phyloP scores from a whole-genome alignment of 2,888 invertebrate species.

The Pandemis corylana region DNA sequence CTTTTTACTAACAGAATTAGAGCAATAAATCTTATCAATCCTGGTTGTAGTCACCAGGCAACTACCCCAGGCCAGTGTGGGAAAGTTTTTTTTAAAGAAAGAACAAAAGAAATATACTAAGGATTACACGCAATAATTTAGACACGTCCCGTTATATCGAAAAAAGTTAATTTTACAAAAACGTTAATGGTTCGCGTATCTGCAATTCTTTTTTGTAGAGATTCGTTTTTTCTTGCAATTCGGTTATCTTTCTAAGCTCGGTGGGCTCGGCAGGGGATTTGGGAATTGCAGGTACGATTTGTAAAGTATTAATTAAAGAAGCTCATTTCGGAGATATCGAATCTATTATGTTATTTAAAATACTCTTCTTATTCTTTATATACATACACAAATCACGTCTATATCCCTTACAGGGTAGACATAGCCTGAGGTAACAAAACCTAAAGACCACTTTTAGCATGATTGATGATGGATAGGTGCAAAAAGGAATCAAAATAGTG shows the following conservation, averaged over 20 bases:
- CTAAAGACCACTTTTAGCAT: too few relatives aligned
- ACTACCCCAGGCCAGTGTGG: conserved; percentile 63
- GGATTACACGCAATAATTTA: conserved; percentile 82
- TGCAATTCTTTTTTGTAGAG: conserved; percentile 70
- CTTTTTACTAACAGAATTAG: conserved; percentile 39
- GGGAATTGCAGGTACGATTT: conserved; percentile 48
- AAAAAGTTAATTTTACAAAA: conserved; percentile 66
- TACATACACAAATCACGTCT: too few relatives aligned
- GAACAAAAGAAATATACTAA: conserved; percentile 70
- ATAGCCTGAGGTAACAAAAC: too few relatives aligned
- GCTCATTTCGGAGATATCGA: background rate
- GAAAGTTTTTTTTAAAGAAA: conserved; percentile 64
- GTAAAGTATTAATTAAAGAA: conserved; percentile 36
- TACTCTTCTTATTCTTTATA: too few relatives aligned
- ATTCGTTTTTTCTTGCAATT: conserved; percentile 63
- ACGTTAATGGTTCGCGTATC: conserved; percentile 78
- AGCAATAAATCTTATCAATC: conserved; percentile 48
- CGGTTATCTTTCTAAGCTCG: conserved; percentile 66
- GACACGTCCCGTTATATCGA: conserved; percentile 71
- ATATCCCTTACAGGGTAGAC: too few relatives aligned
- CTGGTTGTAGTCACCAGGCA: conserved; percentile 42
- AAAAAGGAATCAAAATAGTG: too few relatives aligned
- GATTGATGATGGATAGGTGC: too few relatives aligned
- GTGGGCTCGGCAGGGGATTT: conserved; percentile 72
- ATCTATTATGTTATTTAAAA: too few relatives aligned